A percentile compares a stretch with the other conserved stretches of the same genome.
phyloP scores from a whole-genome alignment of 2,888 invertebrate species.

The Limnephilus auricula region DNA sequence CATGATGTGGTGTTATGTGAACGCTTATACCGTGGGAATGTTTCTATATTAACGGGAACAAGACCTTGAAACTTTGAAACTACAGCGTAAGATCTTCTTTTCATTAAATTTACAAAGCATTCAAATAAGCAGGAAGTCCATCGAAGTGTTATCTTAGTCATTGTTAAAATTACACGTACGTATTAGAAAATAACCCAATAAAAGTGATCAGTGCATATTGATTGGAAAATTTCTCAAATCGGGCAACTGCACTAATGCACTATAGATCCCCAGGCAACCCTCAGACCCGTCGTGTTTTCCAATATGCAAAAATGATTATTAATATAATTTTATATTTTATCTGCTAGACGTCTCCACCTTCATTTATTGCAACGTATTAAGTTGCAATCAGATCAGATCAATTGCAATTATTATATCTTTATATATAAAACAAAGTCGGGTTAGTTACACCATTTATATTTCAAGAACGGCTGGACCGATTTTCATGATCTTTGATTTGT shows the following conservation, averaged over 20 bases:
- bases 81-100: background rate
- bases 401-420: too few relatives aligned
- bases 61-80: background rate
- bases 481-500: too few relatives aligned
- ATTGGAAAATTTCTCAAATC: background rate
- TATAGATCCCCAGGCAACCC: background rate
- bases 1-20: background rate
- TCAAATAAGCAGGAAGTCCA: background rate
- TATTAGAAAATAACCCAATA: background rate
- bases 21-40: background rate
- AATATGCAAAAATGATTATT: too few relatives aligned
- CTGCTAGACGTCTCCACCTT: too few relatives aligned
- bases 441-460: too few relatives aligned
- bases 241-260: too few relatives aligned
- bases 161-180: background rate
- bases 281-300: background rate
- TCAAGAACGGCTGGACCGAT: too few relatives aligned
- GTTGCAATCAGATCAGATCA: too few relatives aligned
- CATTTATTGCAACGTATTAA: too few relatives aligned
- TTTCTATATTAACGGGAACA: background rate
- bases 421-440: too few relatives aligned
- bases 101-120: background rate
- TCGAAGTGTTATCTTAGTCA: background rate
- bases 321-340: too few relatives aligned
- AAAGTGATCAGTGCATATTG: background rate